Base-by-base conservation (phyloP, 2,888 invertebrate species). In the Latrodectus hesperus region DNA sequence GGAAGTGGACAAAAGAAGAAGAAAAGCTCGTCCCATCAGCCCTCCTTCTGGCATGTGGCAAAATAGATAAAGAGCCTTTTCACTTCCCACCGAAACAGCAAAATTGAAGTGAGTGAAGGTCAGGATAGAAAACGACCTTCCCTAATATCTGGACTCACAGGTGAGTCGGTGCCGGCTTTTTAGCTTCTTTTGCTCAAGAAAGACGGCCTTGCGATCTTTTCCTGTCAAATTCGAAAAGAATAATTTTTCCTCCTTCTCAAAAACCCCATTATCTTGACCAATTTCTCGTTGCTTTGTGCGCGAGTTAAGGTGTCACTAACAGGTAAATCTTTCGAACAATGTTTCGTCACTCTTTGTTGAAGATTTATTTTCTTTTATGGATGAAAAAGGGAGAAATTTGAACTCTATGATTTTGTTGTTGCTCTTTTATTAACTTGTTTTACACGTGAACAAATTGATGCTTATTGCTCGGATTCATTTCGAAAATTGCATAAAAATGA, bases 61-160 rank as follows among this genome's bases (percentile, higher is more conserved):
- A 75, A 79, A 74, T 79, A 65, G 84, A 70, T 79, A 70, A 52
- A 52, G 52, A 70, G 81, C 22, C 65, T 55, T 3, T 52, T 78
- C 52, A 16, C 9, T 14, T 55, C 14, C 38, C 65, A 49, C 65
- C 72, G 72, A 72, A 72, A 65, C 64, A 22, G 22, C 65, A 14
- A 16, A 17, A 60, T 60, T 55, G 14, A 53, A 53, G 49, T 16
- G 53, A 64, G 70, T 74, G 85, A 85, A 85, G 85, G 85, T 85
- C 85, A 85, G 60, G 51, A 17, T 52, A 55, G 51, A 78, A 49
- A 73, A 17, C 68, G 79, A 60, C 84, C 84, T 84, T 84, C 82
- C 49, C 55, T 38, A 67, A 9, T 70, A 51, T 52, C 80, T 80
- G 71, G 64, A 60, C 67, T 26, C 73, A 16, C 16, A 14, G 51